Evolutionary conservation across 2,113 vertebrate species (phyloP), one percentile per base, ranked within the genome.

Genomic region (Mugil cephalus): DNA sequence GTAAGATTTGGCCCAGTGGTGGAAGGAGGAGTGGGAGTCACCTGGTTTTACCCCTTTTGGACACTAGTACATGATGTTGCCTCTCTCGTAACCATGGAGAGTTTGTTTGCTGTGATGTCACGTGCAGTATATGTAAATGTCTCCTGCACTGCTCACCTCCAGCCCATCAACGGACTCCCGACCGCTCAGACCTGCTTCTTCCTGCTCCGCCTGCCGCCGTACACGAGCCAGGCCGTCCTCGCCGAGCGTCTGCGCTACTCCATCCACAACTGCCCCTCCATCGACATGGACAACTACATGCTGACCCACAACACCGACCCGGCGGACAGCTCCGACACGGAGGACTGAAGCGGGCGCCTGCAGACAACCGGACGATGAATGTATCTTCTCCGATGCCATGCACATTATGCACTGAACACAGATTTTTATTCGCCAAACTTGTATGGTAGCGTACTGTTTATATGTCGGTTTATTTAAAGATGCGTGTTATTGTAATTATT

Each of bases 251-350:
- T 95, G 52, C 94, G 94, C 42, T 95, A 95, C 83, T 95, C 94
- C 79, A 95, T 95, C 85, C 94, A 95, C 89, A 95, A 95, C 90
- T 95, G 94, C 56, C 92, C 93, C 66, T 95, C 94, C 54, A 95
- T 95, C 63, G 94, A 95, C 88, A 95, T 95, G 94, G 94, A 95
- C 89, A 95, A 95, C 90, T 95, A 95, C 89, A 95, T 95, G 94
- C 89, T 95, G 78, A 94, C 94, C 4, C 93, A 94, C 83, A 94
- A 95, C 91, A 94, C 93, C 0, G 94, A 95, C 4, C 85, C 91
- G 1, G 90, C 88, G 5, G 94, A 95, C 69, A 92, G 90, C 79
- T 94, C 93, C 2, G 94, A 92, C 83, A 87, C 88, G 0, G 94
- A 95, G 48, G 94, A 93, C 78, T 95, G 79, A 95, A 7, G 58